phyloP scores from a whole-genome alignment of 2,888 invertebrate species.

The Orthonychiurus folsomi region DNA sequence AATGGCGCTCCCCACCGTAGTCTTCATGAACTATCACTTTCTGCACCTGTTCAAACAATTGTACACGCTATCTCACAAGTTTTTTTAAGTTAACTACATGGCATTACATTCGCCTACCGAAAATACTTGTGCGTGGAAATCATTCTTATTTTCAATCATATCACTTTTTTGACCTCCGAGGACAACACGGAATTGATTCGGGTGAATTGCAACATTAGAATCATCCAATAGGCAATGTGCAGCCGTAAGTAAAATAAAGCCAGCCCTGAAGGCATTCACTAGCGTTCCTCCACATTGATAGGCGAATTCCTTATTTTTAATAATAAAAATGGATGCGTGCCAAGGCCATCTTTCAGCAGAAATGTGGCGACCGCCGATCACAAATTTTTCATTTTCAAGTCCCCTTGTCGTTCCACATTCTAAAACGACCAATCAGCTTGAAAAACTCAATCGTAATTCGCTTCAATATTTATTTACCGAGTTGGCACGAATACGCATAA shows the following conservation, averaged over 20 bases:
- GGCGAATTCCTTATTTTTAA: neutral
- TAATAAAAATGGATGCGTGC: neutral
- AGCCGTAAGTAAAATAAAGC: neutral
- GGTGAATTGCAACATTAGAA: neutral
- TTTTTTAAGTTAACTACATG: no score
- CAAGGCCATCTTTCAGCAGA: conserved; percentile 1
- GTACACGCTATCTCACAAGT: no score
- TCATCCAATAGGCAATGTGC: conserved; percentile 1
- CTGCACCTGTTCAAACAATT: conserved; percentile 3
- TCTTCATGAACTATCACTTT: neutral
- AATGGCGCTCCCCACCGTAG: neutral
- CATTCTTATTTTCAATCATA: neutral
- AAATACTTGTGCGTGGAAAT: conserved; percentile 1
- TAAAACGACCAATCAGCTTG: neutral
- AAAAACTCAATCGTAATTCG: neutral
- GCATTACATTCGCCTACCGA: neutral
- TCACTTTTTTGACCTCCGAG: conserved; percentile 3
- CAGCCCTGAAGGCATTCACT: neutral
- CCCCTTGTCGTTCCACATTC: neutral
- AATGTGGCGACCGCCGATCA: neutral
- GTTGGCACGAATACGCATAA: neutral
- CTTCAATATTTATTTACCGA: neutral
- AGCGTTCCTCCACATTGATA: conserved; percentile 7
- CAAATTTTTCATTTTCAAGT: neutral
- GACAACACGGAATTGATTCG: neutral